These are phyloP conservation scores for Schizopygopsis pylzovi DNA, from an alignment of 2,797 vertebrate genomes.

Conservation along the genomic window DNA sequence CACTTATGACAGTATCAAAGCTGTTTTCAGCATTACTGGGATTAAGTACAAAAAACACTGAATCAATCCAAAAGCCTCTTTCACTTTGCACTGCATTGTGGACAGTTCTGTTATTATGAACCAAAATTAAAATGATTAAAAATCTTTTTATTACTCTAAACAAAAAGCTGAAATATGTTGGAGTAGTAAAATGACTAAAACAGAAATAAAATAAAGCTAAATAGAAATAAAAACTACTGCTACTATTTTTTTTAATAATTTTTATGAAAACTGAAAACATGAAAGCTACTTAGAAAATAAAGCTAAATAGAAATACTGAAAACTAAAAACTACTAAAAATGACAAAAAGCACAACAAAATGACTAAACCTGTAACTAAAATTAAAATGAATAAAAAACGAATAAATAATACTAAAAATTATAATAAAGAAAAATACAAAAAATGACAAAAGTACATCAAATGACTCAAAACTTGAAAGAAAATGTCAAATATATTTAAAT, in stretches of 20 bases:
- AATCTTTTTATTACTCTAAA: background rate
- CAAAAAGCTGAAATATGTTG: background rate
- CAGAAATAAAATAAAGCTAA: background rate
- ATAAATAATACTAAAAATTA: too few species aligned
- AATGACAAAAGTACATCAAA: background rate
- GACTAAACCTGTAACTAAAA: background rate
- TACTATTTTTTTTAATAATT: too few species aligned
- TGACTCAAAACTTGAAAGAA: background rate
- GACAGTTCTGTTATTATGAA: background rate
- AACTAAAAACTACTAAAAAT: background rate
- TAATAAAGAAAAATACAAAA: background rate
- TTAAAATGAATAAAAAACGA: background rate
- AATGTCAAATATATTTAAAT: background rate
- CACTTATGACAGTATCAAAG: constrained; percentile 3
- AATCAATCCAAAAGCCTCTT: constrained; percentile 10
- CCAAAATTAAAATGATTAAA: background rate
- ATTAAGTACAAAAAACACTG: background rate
- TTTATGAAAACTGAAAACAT: background rate
- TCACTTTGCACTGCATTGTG: background rate
- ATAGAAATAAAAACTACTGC: background rate
- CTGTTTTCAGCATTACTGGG: background rate
- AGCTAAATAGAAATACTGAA: background rate
- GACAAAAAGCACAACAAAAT: background rate
- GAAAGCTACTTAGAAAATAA: background rate
- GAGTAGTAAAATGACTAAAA: background rate